These are phyloP conservation scores for Hipparchia semele DNA, from an alignment of 2,888 invertebrate genomes.

Conservation along the genomic window DNA sequence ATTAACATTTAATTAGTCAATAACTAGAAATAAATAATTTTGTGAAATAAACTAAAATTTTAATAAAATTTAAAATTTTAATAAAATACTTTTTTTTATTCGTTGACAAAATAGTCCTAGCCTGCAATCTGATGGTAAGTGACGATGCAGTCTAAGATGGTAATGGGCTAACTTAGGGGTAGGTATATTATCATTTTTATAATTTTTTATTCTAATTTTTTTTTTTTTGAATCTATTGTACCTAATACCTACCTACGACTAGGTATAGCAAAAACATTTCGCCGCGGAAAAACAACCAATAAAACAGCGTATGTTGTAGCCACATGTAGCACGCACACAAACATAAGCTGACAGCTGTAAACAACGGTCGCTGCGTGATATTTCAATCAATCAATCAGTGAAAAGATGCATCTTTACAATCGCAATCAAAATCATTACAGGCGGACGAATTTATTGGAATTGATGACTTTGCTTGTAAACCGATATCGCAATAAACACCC, in stretches of 20 bases:
- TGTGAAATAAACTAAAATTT: background rate
- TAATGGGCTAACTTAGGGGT: too few relatives aligned
- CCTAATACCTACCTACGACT: too few relatives aligned
- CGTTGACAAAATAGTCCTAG: too few relatives aligned
- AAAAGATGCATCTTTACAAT: conserved; percentile 27
- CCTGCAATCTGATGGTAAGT: too few relatives aligned
- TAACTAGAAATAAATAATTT: background rate
- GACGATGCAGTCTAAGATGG: too few relatives aligned
- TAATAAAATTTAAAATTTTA: too few relatives aligned
- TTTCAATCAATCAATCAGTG: conserved; percentile 33
- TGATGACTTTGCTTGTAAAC: conserved; percentile 46
- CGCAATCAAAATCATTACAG: conserved; percentile 31
- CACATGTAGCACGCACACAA: background rate
- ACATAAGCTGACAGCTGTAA: conserved; percentile 8
- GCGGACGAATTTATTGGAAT: conserved; percentile 50
- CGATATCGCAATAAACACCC: conserved; percentile 39
- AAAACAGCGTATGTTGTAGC: background rate
- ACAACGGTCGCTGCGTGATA: conserved; percentile 24
- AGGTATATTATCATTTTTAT: too few relatives aligned
- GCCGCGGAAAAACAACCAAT: too few relatives aligned
- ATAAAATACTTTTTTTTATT: too few relatives aligned
- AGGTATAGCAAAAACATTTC: background rate
- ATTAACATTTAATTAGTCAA: background rate
- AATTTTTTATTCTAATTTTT: too few relatives aligned
- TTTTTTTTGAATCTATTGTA: too few relatives aligned